These are phyloP conservation scores for Cheirogaleus major DNA, from an alignment of 2,797 vertebrate species.

Conservation along the genomic window DNA sequence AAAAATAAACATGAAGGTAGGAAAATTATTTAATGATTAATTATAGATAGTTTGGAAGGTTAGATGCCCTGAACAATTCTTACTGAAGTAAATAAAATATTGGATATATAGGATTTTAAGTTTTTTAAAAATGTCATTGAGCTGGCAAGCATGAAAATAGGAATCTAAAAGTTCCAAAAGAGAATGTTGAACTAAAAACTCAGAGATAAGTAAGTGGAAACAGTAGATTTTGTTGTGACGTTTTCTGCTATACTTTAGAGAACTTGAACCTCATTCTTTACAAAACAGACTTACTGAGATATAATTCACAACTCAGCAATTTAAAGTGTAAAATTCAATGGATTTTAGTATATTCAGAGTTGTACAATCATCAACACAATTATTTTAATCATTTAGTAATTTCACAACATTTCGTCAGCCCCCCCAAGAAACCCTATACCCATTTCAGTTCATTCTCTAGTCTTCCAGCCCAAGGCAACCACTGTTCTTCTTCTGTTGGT, in stretches of 20 bases:
- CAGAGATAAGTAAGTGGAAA: neutral
- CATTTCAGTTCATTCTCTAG: neutral
- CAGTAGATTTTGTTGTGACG: neutral
- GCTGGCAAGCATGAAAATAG: neutral
- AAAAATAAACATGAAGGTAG: neutral
- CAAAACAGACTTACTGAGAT: neutral
- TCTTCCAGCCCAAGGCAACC: neutral
- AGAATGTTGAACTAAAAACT: neutral
- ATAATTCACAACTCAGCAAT: neutral
- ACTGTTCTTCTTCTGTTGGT: neutral
- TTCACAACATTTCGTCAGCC: neutral
- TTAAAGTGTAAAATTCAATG: neutral
- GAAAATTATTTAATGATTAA: neutral
- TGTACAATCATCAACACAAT: neutral
- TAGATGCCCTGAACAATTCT: neutral
- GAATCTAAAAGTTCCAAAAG: neutral
- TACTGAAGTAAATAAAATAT: neutral
- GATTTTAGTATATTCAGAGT: neutral
- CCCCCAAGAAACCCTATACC: neutral
- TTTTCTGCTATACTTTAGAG: neutral
- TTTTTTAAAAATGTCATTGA: neutral
- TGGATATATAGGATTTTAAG: neutral
- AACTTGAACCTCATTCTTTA: neutral
- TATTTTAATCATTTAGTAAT: neutral
- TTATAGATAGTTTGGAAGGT: neutral